These are phyloP conservation scores for Myoxocephalus aenaeus DNA, from an alignment of 2,797 vertebrate species.

Conservation along the genomic window DNA sequence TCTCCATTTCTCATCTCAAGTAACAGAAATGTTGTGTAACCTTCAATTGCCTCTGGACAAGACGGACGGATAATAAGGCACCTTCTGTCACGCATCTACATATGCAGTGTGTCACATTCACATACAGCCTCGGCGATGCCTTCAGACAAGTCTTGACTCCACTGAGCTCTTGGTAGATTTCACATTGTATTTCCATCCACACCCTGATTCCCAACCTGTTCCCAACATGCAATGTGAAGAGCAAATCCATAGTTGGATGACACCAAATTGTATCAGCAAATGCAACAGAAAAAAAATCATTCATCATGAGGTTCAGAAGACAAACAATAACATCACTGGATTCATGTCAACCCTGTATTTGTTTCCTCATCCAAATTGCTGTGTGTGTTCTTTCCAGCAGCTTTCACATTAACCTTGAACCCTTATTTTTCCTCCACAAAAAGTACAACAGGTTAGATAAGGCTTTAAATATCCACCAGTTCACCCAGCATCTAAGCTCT, in stretches of 20 bases:
- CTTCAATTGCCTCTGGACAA: constrained; percentile 41
- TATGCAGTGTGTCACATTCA: constrained; percentile 37
- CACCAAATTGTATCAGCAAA: neutral
- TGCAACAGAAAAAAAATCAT: neutral
- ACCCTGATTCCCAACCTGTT: neutral
- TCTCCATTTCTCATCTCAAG: constrained; percentile 49
- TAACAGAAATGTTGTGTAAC: constrained; percentile 48
- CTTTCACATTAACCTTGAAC: neutral
- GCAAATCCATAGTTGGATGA: neutral
- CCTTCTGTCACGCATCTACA: constrained; percentile 44
- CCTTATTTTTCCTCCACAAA: neutral
- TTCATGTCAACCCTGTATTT: neutral
- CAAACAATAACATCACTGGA: neutral
- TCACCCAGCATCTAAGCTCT: neutral
- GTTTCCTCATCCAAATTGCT: neutral
- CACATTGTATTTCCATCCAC: constrained; percentile 5
- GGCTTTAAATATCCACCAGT: neutral
- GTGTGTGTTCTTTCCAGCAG: neutral
- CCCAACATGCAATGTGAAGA: neutral
- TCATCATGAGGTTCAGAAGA: neutral
- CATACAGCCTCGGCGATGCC: neutral
- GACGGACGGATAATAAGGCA: constrained; percentile 54
- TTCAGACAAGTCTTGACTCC: constrained; percentile 7
- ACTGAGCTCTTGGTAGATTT: constrained; percentile 12
- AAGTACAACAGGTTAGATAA: neutral